Evolutionary conservation across 2,797 vertebrate genomes (phyloP), one percentile per base, ranked within the genome.

Genomic region (Steatocranus sp.): DNA sequence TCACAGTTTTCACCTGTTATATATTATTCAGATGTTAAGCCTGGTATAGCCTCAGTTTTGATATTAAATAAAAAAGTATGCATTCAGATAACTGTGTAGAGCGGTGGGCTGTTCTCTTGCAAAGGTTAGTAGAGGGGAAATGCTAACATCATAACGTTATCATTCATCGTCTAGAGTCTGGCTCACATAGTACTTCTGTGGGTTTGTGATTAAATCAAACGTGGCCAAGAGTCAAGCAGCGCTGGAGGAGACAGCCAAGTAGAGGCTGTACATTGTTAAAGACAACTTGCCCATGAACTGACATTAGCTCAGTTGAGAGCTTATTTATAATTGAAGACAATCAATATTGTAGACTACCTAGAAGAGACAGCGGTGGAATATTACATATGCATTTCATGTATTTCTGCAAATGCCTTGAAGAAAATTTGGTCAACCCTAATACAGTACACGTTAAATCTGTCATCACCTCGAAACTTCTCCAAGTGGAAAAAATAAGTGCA

Each of bases 81-180:
- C 79, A 49, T 83, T 6, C 51, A 81, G 46, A 49, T 75, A 25
- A 9, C 68, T 34, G 27, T 32, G 32, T 7, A 32, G 14, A 54
- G n/a, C 32, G 30, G 63, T 76, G 20, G 54, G 68, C 73, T 82
- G 81, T 86, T 84, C 25, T 30, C 25, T 83, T 87, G 66, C 80
- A 53, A 27, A 43, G 54, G 20, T 51, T 90, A 81, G 90, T 32
- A 61, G 63, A 82, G 25, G 23, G 30, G 48, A 84, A 87, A 87
- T 77, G 85, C 79, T 66, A 80, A 88, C 54, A 70, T 91, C 84
- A 89, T 83, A 94, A 89, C 88, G 82, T 88, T 91, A 91, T 93
- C 93, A 86, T 92, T 91, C 84, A 91, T 94, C 90, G 81, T 91
- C 88, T 87, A 36, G 32, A 87, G 91, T 87, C 90, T 87, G 83